Evolutionary conservation across 1,140 invertebrate genomes (phyloP), one percentile per base, ranked within the genome.

Genomic region (Octopus bimaculoides): DNA sequence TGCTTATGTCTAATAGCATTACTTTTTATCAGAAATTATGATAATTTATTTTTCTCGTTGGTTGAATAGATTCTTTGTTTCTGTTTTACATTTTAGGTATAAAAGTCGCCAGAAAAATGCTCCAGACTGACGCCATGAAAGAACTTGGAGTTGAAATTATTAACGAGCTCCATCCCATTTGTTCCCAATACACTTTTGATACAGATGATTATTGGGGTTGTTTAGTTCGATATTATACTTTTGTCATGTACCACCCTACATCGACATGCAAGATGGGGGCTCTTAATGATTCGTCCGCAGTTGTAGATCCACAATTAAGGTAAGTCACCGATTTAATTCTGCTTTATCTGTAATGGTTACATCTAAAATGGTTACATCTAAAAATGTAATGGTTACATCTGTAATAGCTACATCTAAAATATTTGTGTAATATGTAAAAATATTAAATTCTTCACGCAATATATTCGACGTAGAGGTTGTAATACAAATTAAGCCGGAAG

Each of bases 251-350:
- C 86, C 96, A 97, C 91, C 95, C 96, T 0, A 93, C 95, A 0
- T 96, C 96, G 0, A 97, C 96, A 0, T 95, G 94, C 77, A 97
- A 96, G 88, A 98, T 98, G 97, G 97, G 96, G 0, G 94, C 94
- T 0, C 93, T 93, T 75, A 94, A 93, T 92, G 96, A 97, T 87
- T 91, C 92, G 10, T 93, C 93, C 5, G 95, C 96, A 0, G 97
- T 98, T 0, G 96, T 98, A 0, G 96, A 98, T 89, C 93, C 94
- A 10, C 92, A 95, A 84, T 90, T 91, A 3, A 88, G 89, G 90
- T 88, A 80, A 78, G 79, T 41, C 26, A 41, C 26, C 26, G 26
- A 41, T 41, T 41, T 41, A 41, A 41, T 41, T 41, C 26, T 41
- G 26, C 26, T 41, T 41, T 41, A 41, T 41, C 26, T 41, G 26